These are phyloP conservation scores for Drosophila quasianomalipes DNA, from an alignment of 2,888 invertebrate genomes.

Conservation along the genomic window DNA sequence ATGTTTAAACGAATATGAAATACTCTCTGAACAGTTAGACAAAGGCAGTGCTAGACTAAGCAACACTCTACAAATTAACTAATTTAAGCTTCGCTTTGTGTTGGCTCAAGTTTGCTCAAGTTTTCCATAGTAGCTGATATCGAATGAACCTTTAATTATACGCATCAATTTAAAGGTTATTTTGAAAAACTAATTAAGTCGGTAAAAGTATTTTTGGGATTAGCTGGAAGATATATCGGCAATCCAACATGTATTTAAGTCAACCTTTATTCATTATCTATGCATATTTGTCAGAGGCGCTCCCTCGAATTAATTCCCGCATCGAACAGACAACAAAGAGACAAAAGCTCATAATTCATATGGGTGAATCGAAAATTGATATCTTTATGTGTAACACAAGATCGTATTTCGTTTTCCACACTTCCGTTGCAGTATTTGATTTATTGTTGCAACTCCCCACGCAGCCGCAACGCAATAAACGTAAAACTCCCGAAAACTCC, in stretches of 20 bases:
- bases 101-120: neutral
- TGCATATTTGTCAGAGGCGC: neutral
- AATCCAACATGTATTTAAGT: neutral
- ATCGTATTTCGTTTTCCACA: slow-evolving; percentile 38
- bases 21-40: neutral
- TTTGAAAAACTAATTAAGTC: neutral
- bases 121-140: neutral
- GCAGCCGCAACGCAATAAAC: slow-evolving; percentile 30
- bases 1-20: neutral
- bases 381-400: slow-evolving; percentile 43
- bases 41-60: neutral
- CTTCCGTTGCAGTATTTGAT: slow-evolving; percentile 58
- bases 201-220: neutral
- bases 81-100: neutral
- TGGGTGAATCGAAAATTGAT: slow-evolving; percentile 36
- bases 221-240: neutral
- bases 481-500: slow-evolving; percentile 18
- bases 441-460: slow-evolving; percentile 46
- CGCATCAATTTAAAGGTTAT: neutral
- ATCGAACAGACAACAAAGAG: neutral
- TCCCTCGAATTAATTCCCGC: neutral
- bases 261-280: neutral
- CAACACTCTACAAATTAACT: neutral
- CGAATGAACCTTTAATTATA: neutral
- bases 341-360: slow-evolving; percentile 6